Evolutionary conservation across 2,888 invertebrate species (phyloP).

Genomic region (Leptopilina myrica): DNA sequence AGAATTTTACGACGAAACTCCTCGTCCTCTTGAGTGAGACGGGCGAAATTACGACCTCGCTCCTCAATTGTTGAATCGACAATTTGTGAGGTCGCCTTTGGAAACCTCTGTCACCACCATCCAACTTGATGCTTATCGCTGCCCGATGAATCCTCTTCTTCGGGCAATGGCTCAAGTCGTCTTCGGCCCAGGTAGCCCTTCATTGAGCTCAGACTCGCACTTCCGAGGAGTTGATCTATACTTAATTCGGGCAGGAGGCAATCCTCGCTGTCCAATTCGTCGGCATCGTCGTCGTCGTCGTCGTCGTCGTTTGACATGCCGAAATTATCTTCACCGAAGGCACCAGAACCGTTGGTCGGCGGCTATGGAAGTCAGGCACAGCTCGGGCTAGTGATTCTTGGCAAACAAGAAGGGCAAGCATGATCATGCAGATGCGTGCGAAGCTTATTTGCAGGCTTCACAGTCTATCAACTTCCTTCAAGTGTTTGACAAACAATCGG

Average conservation of each 20-base stretch:
- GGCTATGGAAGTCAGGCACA: constrained; percentile 75
- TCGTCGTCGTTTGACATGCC: constrained; percentile 81
- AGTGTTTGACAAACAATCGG: no score
- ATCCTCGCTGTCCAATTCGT: constrained; percentile 74
- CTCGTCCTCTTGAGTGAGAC: constrained; percentile 71
- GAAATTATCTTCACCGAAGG: constrained; percentile 69
- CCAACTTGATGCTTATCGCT: constrained; percentile 72
- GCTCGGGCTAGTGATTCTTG: constrained; percentile 75
- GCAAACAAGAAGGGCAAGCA: constrained; percentile 75
- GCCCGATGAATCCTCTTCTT: constrained; percentile 85
- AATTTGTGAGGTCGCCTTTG: constrained; percentile 63
- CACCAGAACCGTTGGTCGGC: constrained; percentile 67
- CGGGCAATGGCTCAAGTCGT: constrained; percentile 88
- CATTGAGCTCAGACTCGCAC: constrained; percentile 68
- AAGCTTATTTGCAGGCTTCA: constrained; percentile 63
- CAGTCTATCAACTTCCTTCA: no score
- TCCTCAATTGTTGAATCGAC: constrained; percentile 56
- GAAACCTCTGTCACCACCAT: constrained; percentile 76
- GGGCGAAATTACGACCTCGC: constrained; percentile 67
- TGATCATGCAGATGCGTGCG: constrained; percentile 75
- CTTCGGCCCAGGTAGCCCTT: constrained; percentile 80
- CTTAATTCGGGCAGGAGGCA: constrained; percentile 69
- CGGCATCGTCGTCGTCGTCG: constrained; percentile 87
- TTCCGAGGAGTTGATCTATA: constrained; percentile 71
- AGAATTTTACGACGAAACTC: constrained; percentile 74